A percentile compares a stretch with the other conserved stretches of the same genome.
phyloP scores from a whole-genome alignment of 53 echinoderm and acorn worm genomes.

The Crossaster papposus region DNA sequence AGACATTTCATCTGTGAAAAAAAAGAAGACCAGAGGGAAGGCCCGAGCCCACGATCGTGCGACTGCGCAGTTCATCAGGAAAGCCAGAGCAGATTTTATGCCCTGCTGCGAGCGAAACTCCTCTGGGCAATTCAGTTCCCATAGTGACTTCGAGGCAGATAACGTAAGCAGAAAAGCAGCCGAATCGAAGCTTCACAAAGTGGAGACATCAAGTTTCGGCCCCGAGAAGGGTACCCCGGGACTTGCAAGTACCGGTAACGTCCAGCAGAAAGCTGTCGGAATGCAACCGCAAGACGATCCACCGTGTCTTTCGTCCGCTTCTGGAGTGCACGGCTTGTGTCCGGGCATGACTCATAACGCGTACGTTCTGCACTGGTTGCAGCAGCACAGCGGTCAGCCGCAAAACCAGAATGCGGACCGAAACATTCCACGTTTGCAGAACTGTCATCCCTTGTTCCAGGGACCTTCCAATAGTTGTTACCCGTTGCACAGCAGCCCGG shows the following conservation, averaged over 20 bases:
- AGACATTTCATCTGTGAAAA: constrained; percentile 6
- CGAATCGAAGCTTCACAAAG: not conserved
- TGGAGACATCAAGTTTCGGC: not conserved
- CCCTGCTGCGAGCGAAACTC: constrained; percentile 20
- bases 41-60: constrained; percentile 33
- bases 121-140: constrained; percentile 34
- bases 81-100: constrained; percentile 14
- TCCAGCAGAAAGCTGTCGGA: not conserved
- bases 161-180: not conserved
- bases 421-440: not conserved
- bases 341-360: constrained; percentile 52
- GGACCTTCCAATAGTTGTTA: not conserved
- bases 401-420: constrained; percentile 13
- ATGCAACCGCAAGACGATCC: not conserved
- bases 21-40: constrained; percentile 45
- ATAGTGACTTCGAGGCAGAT: constrained; percentile 31
- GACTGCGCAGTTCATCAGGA: constrained; percentile 39
- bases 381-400: constrained; percentile 35
- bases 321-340: constrained; percentile 37
- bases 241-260: constrained; percentile 33
- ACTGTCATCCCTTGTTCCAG: constrained; percentile 5
- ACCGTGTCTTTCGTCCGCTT: constrained; percentile 11
- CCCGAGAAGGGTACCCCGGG: constrained; percentile 10
- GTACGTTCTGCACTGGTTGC: constrained; percentile 50
- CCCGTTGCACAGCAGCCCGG: constrained; percentile 45